These are phyloP conservation scores for Fundulus diaphanus DNA, from an alignment of 2,797 vertebrate species.

Conservation along the genomic window DNA sequence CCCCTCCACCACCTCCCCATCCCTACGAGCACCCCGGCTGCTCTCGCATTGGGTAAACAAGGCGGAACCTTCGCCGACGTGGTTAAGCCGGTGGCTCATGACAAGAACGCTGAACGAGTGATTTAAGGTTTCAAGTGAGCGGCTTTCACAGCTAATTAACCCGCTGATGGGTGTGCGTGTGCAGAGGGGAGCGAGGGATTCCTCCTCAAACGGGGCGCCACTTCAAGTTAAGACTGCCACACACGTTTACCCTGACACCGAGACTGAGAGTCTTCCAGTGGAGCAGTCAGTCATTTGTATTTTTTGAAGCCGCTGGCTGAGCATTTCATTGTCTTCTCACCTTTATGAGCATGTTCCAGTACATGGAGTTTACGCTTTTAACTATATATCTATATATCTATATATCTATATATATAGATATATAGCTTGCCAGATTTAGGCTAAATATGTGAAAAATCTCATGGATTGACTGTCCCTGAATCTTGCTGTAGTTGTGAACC, in stretches of 20 bases:
- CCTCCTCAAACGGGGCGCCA: slow-evolving; percentile 57
- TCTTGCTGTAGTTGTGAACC: slow-evolving; percentile 55
- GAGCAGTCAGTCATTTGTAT: slow-evolving; percentile 45
- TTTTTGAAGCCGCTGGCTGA: slow-evolving; percentile 50
- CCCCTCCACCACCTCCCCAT: slow-evolving; percentile 51
- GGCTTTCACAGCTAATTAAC: slow-evolving; percentile 85
- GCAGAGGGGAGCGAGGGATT: slow-evolving; percentile 57
- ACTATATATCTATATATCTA: too few species aligned
- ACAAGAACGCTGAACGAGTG: slow-evolving; percentile 81
- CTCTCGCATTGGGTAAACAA: slow-evolving; percentile 78
- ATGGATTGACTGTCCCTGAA: slow-evolving; percentile 28
- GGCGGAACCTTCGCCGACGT: slow-evolving; percentile 75
- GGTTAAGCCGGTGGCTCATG: slow-evolving; percentile 75
- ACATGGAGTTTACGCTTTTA: slow-evolving; percentile 14
- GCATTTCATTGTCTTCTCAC: slow-evolving; percentile 41
- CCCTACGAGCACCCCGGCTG: slow-evolving; percentile 51
- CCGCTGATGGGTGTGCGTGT: slow-evolving; percentile 78
- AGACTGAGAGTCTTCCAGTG: slow-evolving; percentile 37
- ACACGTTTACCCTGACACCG: slow-evolving; percentile 42
- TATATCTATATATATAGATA: too few species aligned
- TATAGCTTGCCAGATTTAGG: slow-evolving; percentile 9
- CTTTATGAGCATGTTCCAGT: slow-evolving; percentile 20
- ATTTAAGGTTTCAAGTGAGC: slow-evolving; percentile 84
- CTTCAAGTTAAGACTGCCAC: slow-evolving; percentile 69
- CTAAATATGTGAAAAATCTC: slow-evolving; percentile 19